A percentile compares a stretch with the other conserved stretches of the same genome.
Conservation (phyloP, 2,797 vertebrate species). For the Lerista edwardsae region DNA sequence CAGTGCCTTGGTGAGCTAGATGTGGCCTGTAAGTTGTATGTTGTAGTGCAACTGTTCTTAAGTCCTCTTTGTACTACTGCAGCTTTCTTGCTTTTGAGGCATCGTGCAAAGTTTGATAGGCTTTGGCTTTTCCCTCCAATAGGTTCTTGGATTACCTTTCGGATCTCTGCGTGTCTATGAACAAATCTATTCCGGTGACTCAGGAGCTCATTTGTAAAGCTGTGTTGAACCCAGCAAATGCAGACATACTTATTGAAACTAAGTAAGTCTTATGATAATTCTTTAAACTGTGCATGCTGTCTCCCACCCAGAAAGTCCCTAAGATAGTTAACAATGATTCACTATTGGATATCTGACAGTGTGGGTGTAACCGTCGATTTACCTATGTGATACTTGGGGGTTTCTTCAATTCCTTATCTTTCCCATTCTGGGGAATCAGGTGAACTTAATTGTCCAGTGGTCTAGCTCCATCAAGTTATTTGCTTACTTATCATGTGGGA, state of each 20-base stretch:
- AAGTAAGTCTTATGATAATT: slow-evolving; percentile 81
- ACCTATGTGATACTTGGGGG: too few relatives aligned
- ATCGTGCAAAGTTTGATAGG: slow-evolving; percentile 41
- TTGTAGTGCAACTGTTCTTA: neutral
- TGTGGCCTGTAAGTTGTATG: neutral
- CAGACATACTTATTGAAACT: slow-evolving; percentile 97
- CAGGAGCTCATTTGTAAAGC: slow-evolving; percentile 98
- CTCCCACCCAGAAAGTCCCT: too few relatives aligned
- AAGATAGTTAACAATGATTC: too few relatives aligned
- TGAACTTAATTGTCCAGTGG: too few relatives aligned
- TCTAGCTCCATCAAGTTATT: too few relatives aligned
- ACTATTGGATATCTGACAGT: too few relatives aligned
- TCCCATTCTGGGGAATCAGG: too few relatives aligned
- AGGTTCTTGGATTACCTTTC: slow-evolving; percentile 99
- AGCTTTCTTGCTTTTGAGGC: slow-evolving; percentile 19
- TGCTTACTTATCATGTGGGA: too few relatives aligned
- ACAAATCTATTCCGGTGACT: slow-evolving; percentile 97
- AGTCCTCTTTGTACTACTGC: slow-evolving; percentile 2
- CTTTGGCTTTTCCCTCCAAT: slow-evolving; percentile 42
- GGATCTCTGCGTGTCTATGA: slow-evolving; percentile 98
- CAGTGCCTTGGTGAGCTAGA: neutral
- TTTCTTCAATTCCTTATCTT: too few relatives aligned
- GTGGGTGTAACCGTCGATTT: too few relatives aligned
- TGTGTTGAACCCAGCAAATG: slow-evolving; percentile 91
- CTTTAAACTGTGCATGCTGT: too few relatives aligned